Evolutionary conservation across 2,797 vertebrate genomes (phyloP), one percentile per base, ranked within the genome.

Genomic region (Gymnodraco acuticeps): DNA sequence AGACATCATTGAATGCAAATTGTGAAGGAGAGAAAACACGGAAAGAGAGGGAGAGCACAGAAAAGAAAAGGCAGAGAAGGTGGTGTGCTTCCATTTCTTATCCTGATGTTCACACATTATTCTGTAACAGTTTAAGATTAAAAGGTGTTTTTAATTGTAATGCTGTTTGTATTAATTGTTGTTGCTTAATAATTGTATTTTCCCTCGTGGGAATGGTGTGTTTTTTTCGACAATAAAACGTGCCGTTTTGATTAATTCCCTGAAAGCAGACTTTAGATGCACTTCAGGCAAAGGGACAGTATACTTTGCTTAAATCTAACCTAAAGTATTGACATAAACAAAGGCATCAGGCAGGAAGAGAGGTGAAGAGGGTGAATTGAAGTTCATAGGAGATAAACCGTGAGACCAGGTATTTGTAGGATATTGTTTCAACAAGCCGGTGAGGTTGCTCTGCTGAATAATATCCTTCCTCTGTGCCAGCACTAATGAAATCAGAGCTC

Each of bases 1-100:
- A 88, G 88, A 89, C 86, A 83, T 87, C 56, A 78, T 81, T 90
- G 88, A 86, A 88, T 89, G 89, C 84, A 86, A 90, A 86, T 87
- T 48, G 61, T 73, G 27, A 68, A 27, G 19, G 51, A 82, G 72
- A 73, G 23, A 45, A 67, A 69, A 38, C 33, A 38, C 33, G 65
- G 82, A 17, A 59, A 53, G 52, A 62, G 46, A 43, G 62, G 69
- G 19, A 60, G 56, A 72, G 10, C 14, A 47, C 0, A 31, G 54
- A 53, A 10, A 27, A 58, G 2, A 60, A 54, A n/a, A 55, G 50
- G 54, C 58, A 48, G 55, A 70, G 45, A 10, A 68, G 60, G 41
- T 64, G 52, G 54, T 68, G 67, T 23, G 17, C 47, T 78, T n/a
- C 55, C 38, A 47, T 69, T 64, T 64, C 46, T 75, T 67, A 71